Percentiles rank a stretch among this genome's conserved stretches.
Conservation (phyloP, 2,888 invertebrate species). For the Ophioninae sp. region DNA sequence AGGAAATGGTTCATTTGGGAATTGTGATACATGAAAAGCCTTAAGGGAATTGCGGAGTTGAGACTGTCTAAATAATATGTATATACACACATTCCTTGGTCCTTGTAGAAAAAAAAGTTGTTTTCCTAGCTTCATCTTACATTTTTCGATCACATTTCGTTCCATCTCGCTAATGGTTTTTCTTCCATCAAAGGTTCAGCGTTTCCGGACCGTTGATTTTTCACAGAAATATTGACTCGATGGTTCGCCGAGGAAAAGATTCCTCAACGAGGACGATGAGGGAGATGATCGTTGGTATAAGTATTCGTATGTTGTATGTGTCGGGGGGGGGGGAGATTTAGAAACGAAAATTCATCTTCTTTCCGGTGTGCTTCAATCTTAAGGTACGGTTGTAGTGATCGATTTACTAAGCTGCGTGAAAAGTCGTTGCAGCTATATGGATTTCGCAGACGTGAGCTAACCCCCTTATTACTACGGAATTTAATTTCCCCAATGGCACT, state of each 20-base stretch:
- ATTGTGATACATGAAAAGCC: background rate
- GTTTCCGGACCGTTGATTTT: slow-evolving; percentile 18
- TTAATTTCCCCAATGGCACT: slow-evolving; percentile 54
- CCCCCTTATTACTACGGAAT: slow-evolving; percentile 48
- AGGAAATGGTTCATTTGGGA: background rate
- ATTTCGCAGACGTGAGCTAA: slow-evolving; percentile 30
- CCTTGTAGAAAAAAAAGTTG: background rate
- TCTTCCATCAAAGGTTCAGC: slow-evolving; percentile 11
- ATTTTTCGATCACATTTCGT: slow-evolving; percentile 11
- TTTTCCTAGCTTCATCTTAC: background rate
- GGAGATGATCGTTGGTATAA: background rate
- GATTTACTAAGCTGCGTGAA: slow-evolving; percentile 26
- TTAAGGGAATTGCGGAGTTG: background rate
- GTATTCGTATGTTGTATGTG: background rate
- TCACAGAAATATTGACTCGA: slow-evolving; percentile 24
- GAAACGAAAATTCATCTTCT: slow-evolving; percentile 1
- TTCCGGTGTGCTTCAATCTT: background rate
- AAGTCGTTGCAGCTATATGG: slow-evolving; percentile 5
- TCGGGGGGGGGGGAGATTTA: background rate
- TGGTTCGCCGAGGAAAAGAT: background rate
- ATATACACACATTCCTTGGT: background rate
- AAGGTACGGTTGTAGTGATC: background rate
- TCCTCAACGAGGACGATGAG: background rate
- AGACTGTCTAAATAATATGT: background rate
- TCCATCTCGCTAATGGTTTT: slow-evolving; percentile 14